Evolutionary conservation across 2,113 vertebrate genomes (phyloP), one percentile per base, ranked within the genome.

Genomic region (Hemicordylus capensis): DNA sequence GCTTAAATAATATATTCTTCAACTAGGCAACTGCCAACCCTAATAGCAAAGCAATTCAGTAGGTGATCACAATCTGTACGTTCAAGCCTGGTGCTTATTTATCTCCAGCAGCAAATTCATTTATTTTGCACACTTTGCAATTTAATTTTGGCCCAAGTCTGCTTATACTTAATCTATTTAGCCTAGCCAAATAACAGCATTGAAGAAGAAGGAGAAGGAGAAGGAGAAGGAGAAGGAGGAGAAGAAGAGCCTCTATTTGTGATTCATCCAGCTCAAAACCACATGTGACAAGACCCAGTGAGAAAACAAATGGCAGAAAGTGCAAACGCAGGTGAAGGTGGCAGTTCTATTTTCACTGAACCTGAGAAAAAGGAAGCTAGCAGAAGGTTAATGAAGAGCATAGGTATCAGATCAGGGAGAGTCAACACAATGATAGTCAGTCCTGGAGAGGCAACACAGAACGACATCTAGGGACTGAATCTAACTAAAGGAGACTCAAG

Each of bases 351-450:
- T 64, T 6, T 26, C 22, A 28, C 28, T 2, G 6, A 76, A 80
- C n/a, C 39, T 22, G 4, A 22, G n/a, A 19, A 28, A 15, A n/a
- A 15, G n/a, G 54, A 28, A 48, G 19, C 34, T 46, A 46, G 42
- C 59, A 31, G 6, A 37, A 58, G 2, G 3, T 1, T 0, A 58
- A 48, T 51, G 37, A 58, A 78, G 58, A 0, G 0, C 12, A 42
- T 4, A 6, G 37, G 63, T 34, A 76, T 72, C 39, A 8, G 1
- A 0, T 1, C n/a, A 61, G 39, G 59, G 37, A n/a, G 4, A 34
- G 69, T 34, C 3, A 3, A 1, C 5, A 63, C 1, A 63, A 63
- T 58, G 64, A 64, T 51, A 0, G 3, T 48, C 0, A 24, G 58
- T 0, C 66, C 7, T 19, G 51, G 34, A 77, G 11, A 34, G 17